Percentiles rank a stretch among this genome's conserved stretches.
These are phyloP conservation scores for Speoplatyrhinus poulsoni DNA, from an alignment of 2,113 vertebrate genomes.

Conservation along the genomic window DNA sequence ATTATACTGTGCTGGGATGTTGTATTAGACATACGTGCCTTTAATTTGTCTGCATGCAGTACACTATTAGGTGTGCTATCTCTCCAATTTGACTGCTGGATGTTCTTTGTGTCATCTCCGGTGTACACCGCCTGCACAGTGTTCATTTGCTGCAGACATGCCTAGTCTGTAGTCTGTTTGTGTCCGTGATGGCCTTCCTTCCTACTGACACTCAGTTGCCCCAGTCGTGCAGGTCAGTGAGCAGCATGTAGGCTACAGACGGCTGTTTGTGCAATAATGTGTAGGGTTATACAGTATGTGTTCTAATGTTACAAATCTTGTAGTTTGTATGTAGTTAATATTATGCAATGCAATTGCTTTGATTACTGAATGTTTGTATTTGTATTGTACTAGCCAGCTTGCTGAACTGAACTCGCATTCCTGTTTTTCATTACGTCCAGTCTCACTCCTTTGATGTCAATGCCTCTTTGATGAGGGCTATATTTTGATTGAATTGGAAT, in stretches of 20 bases:
- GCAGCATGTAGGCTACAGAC: background rate
- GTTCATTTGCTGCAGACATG: slow-evolving; percentile 21
- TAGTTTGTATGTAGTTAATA: background rate
- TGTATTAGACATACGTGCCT: background rate
- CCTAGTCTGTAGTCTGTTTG: background rate
- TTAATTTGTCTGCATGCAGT: background rate
- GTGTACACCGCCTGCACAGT: background rate
- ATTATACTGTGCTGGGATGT: no score
- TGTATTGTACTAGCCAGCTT: background rate
- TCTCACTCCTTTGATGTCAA: background rate
- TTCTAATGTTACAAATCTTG: background rate
- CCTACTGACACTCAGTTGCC: slow-evolving; percentile 16
- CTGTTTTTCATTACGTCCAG: no score
- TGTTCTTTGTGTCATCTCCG: background rate
- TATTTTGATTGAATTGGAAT: background rate
- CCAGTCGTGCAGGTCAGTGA: slow-evolving; percentile 31
- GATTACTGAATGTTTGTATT: background rate
- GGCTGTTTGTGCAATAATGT: background rate
- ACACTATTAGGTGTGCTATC: background rate
- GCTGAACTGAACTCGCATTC: background rate
- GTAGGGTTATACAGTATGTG: background rate
- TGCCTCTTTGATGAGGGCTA: background rate
- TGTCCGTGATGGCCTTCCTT: slow-evolving; percentile 8
- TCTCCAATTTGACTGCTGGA: background rate
- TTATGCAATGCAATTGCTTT: background rate